phyloP scores from a whole-genome alignment of 2,888 invertebrate genomes.

The Drosophila leonis region DNA sequence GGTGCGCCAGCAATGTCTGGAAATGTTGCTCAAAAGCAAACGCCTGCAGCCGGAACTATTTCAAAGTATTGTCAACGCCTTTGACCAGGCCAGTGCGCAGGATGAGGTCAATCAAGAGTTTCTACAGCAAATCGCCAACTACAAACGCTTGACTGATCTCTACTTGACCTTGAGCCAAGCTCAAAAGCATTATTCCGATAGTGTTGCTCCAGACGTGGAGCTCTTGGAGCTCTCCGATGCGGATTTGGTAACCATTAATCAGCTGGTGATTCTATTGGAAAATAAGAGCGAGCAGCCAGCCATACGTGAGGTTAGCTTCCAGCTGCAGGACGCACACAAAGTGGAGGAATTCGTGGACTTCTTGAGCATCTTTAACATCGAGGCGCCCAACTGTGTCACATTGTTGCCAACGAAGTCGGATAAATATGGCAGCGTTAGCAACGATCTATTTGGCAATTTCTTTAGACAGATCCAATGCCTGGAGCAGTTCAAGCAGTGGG shows the following conservation, averaged over 20 bases:
- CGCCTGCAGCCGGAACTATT: conserved; percentile 88
- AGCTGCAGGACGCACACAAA: conserved; percentile 85
- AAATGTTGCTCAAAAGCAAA: conserved; percentile 89
- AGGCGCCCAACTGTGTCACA: conserved; percentile 79
- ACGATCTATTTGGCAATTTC: conserved; percentile 77
- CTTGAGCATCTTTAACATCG: conserved; percentile 79
- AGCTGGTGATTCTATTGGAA: conserved; percentile 87
- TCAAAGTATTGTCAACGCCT: conserved; percentile 86
- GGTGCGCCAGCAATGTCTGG: conserved; percentile 90
- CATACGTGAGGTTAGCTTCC: conserved; percentile 87
- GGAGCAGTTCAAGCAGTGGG: conserved; percentile 82
- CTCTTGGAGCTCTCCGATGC: conserved; percentile 72
- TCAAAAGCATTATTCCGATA: conserved; percentile 51
- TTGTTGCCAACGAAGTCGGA: conserved; percentile 82
- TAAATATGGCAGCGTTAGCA: conserved; percentile 78
- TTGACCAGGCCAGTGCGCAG: conserved; percentile 56
- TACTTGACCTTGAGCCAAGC: conserved; percentile 73
- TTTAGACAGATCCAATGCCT: conserved; percentile 84
- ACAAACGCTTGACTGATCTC: conserved; percentile 81
- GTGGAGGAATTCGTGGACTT: conserved; percentile 87
- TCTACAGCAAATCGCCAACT: conserved; percentile 70
- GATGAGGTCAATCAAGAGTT: conserved; percentile 75
- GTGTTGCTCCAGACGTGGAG: conserved; percentile 37
- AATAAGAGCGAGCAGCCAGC: conserved; percentile 65
- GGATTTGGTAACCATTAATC: conserved; percentile 88